Conservation (phyloP, 2,797 vertebrate species). For the Periparus ater region DNA sequence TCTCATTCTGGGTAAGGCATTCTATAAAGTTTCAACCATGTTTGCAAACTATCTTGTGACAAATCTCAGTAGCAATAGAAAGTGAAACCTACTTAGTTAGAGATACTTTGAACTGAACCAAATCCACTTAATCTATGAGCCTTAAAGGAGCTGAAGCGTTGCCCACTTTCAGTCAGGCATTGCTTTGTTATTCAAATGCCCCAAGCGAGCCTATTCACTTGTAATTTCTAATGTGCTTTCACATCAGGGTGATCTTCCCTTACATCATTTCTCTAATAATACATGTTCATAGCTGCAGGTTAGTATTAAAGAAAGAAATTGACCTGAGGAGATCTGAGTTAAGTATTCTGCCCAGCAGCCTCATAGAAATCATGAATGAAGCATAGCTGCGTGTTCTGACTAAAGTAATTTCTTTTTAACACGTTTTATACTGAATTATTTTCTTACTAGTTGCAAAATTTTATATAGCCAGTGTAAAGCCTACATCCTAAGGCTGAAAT, state of each 20-base stretch:
- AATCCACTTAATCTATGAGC: not conserved
- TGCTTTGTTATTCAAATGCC: conserved; percentile 33
- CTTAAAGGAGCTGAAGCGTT: conserved; percentile 5
- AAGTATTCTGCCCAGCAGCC: conserved; percentile 6
- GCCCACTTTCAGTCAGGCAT: not conserved
- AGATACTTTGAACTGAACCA: not conserved
- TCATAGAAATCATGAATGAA: not conserved
- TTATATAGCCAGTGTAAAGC: not conserved
- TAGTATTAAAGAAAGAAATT: conserved; percentile 46
- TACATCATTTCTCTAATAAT: conserved; percentile 56
- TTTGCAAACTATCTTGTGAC: not conserved
- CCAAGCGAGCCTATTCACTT: conserved; percentile 21
- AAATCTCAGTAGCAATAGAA: not conserved
- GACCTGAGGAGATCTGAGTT: conserved; percentile 19
- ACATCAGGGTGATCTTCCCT: conserved; percentile 58
- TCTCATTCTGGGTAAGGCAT: not conserved
- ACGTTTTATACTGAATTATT: conserved; percentile 23
- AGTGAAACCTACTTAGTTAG: not conserved
- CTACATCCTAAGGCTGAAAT: not conserved
- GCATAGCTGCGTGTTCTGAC: not conserved
- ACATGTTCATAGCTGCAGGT: conserved; percentile 35
- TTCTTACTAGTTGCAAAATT: conserved; percentile 2
- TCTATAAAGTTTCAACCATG: not conserved
- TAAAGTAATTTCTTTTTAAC: conserved; percentile 48
- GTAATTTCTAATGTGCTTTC: conserved; percentile 49